These are phyloP conservation scores for Brachypteracias leptosomus DNA, from an alignment of 2,113 vertebrate species.

Conservation along the genomic window DNA sequence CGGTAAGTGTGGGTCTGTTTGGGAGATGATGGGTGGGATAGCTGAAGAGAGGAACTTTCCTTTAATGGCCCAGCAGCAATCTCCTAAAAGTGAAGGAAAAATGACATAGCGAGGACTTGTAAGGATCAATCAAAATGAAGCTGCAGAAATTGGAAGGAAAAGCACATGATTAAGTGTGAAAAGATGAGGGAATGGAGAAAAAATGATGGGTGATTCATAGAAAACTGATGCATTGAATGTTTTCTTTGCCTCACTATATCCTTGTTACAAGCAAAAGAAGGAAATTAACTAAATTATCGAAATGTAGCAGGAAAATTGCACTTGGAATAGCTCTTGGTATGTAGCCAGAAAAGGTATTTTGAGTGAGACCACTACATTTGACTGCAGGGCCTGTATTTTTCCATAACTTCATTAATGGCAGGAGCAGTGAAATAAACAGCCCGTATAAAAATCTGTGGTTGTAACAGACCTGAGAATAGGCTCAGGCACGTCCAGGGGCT, in stretches of 20 bases:
- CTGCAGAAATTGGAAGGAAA: not conserved
- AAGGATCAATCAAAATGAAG: conserved; percentile 34
- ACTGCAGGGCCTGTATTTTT: not conserved
- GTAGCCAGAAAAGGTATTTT: not conserved
- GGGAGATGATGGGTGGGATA: not conserved
- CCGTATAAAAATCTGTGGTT: not conserved
- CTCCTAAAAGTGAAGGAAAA: not conserved
- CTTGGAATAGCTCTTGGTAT: not conserved
- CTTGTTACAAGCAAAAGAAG: not conserved
- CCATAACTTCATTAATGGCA: not conserved
- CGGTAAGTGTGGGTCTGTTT: not conserved
- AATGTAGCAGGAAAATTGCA: not conserved
- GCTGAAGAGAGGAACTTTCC: not conserved
- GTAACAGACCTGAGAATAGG: not conserved
- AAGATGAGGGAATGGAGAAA: conserved; percentile 5
- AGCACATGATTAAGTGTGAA: conserved; percentile 34
- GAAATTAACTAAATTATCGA: not conserved
- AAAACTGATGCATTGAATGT: conserved; percentile 5
- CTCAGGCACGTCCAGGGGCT: not conserved
- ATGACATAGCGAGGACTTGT: not conserved
- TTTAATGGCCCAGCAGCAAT: not conserved
- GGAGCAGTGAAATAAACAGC: not conserved
- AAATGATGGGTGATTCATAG: conserved; percentile 29
- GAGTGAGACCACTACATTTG: not conserved
- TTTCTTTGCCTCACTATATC: not conserved